Conservation (phyloP, 35 echinoderm and acorn worm genomes). For the Ophioderma brevispina region DNA sequence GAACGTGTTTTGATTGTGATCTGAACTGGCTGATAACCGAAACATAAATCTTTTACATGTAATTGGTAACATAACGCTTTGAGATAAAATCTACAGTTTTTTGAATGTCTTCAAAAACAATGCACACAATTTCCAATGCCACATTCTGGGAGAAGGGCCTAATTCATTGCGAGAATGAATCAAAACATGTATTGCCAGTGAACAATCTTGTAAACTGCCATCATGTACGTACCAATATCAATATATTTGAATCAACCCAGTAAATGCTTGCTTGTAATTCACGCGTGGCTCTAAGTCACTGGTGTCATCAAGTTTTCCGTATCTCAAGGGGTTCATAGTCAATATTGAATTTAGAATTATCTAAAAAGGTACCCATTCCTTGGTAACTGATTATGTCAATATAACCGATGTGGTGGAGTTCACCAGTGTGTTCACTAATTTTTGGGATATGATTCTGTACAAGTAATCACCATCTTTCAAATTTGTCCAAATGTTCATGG, state of each 20-base stretch:
- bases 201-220: not conserved
- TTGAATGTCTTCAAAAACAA: not conserved
- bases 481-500: not conserved
- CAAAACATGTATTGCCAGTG: not conserved
- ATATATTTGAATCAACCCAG: not conserved
- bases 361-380: not conserved
- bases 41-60: not conserved
- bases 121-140: not conserved
- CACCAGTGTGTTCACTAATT: not conserved
- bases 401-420: not conserved
- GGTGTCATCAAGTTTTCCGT: not conserved
- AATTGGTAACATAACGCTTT: not conserved
- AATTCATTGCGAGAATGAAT: slow-evolving; percentile 4
- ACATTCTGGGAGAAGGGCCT: not conserved
- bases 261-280: slow-evolving; percentile 27
- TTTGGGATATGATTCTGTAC: not conserved
- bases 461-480: not conserved
- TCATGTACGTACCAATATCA: not conserved
- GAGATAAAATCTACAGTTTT: not conserved
- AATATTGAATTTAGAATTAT: not conserved
- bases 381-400: not conserved
- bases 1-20: not conserved
- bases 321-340: not conserved
- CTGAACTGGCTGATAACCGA: not conserved
- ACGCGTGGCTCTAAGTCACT: not conserved